A percentile compares a stretch with the other conserved stretches of the same genome.
These are phyloP conservation scores for Ectropis grisescens DNA, from an alignment of 1,140 invertebrate genomes.

Conservation along the genomic window DNA sequence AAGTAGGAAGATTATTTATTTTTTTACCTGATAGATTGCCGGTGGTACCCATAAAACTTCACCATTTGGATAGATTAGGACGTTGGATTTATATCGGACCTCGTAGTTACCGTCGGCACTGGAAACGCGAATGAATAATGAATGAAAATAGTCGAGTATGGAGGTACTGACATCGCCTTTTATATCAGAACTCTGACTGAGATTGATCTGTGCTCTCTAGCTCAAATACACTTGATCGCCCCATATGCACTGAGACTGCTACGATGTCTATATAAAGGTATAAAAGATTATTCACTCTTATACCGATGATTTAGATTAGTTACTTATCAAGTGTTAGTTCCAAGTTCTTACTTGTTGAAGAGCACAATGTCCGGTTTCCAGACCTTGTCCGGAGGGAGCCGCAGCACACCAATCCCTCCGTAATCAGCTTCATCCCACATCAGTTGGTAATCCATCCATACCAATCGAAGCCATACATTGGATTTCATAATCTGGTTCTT, in stretches of 20 bases:
- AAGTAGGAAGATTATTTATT: no score
- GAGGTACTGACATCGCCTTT: no score
- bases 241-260: no score
- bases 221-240: no score
- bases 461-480: slow-evolving; percentile 96
- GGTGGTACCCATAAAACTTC: slow-evolving; percentile 98
- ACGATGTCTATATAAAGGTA: no score
- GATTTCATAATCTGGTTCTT: slow-evolving; percentile 99
- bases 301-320: no score
- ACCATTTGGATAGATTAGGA: slow-evolving; percentile 93
- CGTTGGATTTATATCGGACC: slow-evolving; percentile 97
- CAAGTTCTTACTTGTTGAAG: slow-evolving; percentile 98
- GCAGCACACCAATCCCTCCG: slow-evolving; percentile 94
- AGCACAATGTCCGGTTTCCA: slow-evolving; percentile 99
- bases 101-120: slow-evolving; percentile 97
- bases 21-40: slow-evolving; percentile 90
- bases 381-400: slow-evolving; percentile 97
- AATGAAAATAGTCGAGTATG: no score
- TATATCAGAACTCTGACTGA: no score
- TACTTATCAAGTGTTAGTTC: no score
- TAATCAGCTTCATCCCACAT: slow-evolving; percentile 99
- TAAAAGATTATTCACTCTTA: no score
- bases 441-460: slow-evolving; percentile 98
- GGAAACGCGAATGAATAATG: slow-evolving; percentile 57
- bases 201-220: no score